Conservation (phyloP, 2,113 vertebrate species). For the Microtus montanus region DNA sequence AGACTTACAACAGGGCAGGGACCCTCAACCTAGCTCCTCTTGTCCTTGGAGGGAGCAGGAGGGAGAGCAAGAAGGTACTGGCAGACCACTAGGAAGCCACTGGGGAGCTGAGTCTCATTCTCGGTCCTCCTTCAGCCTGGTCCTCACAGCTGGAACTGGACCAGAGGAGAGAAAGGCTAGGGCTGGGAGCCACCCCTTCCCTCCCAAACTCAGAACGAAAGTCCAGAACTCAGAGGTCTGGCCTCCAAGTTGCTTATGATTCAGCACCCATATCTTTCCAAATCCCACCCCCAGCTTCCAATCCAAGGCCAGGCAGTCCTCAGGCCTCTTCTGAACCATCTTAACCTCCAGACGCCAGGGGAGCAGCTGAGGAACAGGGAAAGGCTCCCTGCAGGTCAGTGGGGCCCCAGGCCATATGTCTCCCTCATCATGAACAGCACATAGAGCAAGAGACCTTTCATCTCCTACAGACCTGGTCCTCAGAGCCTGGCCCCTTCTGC, state of each 20-base stretch:
- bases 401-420: too few species aligned
- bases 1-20: conserved; percentile 5
- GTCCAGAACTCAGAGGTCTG: conserved; percentile 25
- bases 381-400: background rate
- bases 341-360: background rate
- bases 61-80: background rate
- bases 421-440: background rate
- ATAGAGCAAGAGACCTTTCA: too few species aligned
- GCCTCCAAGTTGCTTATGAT: conserved; percentile 42
- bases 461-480: background rate
- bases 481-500: background rate
- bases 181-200: background rate
- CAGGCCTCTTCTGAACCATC: background rate
- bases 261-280: conserved; percentile 51
- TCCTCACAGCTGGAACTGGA: background rate
- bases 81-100: background rate
- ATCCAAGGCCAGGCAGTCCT: conserved; percentile 34
- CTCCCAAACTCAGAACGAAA: conserved; percentile 17
- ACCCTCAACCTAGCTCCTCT: background rate
- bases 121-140: background rate
- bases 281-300: background rate
- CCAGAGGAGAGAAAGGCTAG: background rate
- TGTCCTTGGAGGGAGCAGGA: background rate
- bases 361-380: background rate
- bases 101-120: background rate